Conservation (phyloP, 92 coral and sea anemone genomes). For the Porites evermanni region DNA sequence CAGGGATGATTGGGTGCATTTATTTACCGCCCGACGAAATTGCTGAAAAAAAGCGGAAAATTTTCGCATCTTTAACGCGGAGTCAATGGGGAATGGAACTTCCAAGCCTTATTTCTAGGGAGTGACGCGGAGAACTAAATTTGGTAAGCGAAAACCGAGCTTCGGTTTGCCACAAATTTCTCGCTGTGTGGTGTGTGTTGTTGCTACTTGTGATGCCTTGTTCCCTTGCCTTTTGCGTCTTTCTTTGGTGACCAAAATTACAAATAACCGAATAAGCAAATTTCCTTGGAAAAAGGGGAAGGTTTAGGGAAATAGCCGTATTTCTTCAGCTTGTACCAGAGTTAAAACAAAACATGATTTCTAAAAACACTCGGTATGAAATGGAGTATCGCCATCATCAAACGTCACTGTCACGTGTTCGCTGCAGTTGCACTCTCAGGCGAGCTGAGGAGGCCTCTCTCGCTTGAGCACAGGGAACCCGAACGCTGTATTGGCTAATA, state of each 20-base stretch:
- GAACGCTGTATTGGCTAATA: too few relatives aligned
- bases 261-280: neutral
- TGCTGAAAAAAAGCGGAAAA: neutral
- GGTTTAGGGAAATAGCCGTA: neutral
- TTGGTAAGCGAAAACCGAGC: too few relatives aligned
- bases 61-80: neutral
- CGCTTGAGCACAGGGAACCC: too few relatives aligned
- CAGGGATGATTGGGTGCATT: too few relatives aligned
- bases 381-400: too few relatives aligned
- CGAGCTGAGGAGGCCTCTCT: too few relatives aligned
- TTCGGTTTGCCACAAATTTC: neutral
- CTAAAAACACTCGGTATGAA: too few relatives aligned
- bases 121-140: too few relatives aligned
- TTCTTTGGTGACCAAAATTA: neutral
- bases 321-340: neutral
- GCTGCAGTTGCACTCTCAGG: too few relatives aligned
- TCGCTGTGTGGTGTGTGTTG: neutral
- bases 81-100: neutral
- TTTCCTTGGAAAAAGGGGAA: neutral
- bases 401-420: too few relatives aligned
- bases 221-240: neutral
- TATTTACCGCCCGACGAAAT: neutral
- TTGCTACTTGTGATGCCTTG: neutral
- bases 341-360: too few relatives aligned
- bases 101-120: too few relatives aligned